Evolutionary conservation across 2,113 vertebrate species (phyloP), one percentile per base, ranked within the genome.

Genomic region (Rhabdomys dilectus): DNA sequence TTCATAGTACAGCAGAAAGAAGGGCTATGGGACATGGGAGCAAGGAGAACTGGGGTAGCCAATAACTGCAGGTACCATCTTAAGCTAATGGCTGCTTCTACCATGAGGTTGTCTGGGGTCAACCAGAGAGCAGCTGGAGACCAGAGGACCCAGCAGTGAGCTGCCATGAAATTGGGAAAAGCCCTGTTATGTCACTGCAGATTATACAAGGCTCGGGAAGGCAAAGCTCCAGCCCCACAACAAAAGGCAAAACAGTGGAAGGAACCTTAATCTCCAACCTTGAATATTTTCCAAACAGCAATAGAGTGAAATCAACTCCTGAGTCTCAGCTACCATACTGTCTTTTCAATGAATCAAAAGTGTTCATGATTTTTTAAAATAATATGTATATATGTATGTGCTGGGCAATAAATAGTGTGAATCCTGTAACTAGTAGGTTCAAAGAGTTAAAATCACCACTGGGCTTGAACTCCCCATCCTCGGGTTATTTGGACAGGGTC

Each of bases 211-310:
- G 70, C 62, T 84, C 26, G 22, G 48, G 70, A 42, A 0, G 16
- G 48, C 26, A 70, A 70, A 42, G 21, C 45, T 53, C 90, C 17
- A 21, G 58, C 31, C 72, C 53, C 75, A 87, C 75, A 75, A 36
- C 87, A 95, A 76, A 87, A n/a, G 29, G 82, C 91, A 64, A 85
- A 80, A 36, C 66, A 87, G 42, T 0, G 84, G 26, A 91, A 88
- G 51, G 34, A 92, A 92, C 5, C 73, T 87, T 70, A 78, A 82
- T 53, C 82, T 3, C 56, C 73, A 73, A 22, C 66, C 91, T 88
- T 94, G 78, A 93, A 78, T 31, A 10, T 88, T 72, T 84, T 85
- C 77, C 45, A 77, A 91, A 87, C 26, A 91, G 56, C 86, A 96
- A 91, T 31, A 88, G 89, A 39, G 42, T 66, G 42, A 29, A 93